These are phyloP conservation scores for Meloidogyne chitwoodi DNA, from an alignment of 1,140 invertebrate genomes.

Conservation along the genomic window DNA sequence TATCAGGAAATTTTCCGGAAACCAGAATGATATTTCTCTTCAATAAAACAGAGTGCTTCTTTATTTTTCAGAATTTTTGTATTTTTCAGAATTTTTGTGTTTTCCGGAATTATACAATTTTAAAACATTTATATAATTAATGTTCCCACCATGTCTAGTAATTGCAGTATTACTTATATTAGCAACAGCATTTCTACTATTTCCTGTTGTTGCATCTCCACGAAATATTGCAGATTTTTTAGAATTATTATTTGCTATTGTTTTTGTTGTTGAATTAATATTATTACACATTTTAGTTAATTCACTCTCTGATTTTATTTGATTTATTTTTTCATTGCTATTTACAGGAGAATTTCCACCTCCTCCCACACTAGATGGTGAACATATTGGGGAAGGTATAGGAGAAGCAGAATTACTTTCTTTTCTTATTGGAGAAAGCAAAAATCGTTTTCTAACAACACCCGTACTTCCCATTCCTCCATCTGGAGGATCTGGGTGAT, in stretches of 20 bases:
- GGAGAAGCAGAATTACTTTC: not conserved
- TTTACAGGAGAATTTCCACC: not conserved
- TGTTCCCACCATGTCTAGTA: not conserved
- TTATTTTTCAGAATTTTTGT: too few relatives aligned
- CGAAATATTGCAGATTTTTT: not conserved
- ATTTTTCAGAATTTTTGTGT: not conserved
- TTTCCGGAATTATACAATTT: not conserved
- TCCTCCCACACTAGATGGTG: not conserved
- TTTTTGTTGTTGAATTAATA: not conserved
- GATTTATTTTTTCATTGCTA: not conserved
- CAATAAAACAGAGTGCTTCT: too few relatives aligned
- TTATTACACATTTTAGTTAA: not conserved
- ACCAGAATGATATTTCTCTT: too few relatives aligned
- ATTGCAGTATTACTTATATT: not conserved
- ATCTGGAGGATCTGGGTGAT: not conserved
- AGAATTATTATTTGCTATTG: not conserved
- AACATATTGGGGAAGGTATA: not conserved
- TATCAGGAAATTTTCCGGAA: too few relatives aligned
- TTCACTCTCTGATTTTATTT: not conserved
- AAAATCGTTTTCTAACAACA: constrained; percentile 29
- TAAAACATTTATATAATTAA: not conserved
- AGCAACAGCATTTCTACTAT: not conserved
- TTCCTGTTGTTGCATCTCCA: not conserved
- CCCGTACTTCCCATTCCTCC: not conserved
- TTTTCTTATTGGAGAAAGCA: constrained; percentile 39